phyloP scores from a whole-genome alignment of 1,140 invertebrate genomes.

The Saxidomus purpurata region DNA sequence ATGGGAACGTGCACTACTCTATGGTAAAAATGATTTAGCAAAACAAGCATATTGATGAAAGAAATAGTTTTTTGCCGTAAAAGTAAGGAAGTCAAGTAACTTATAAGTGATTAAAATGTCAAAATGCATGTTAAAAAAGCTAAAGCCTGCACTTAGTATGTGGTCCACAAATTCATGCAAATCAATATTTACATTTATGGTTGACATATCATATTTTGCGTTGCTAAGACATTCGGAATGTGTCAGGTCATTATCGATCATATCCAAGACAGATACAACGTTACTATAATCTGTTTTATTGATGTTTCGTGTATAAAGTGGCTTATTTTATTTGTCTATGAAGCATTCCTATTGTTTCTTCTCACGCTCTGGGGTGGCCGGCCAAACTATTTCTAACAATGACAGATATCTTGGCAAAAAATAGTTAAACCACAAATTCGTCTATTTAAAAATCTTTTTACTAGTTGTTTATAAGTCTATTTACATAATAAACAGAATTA shows the following conservation, averaged over 20 bases:
- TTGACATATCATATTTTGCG: neutral
- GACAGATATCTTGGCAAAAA: no score
- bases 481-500: no score
- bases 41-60: no score
- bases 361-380: neutral
- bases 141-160: neutral
- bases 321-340: constrained; percentile 14
- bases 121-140: neutral
- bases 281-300: constrained; percentile 19
- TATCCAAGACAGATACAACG: neutral
- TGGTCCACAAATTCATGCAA: neutral
- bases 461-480: no score
- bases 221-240: constrained; percentile 42
- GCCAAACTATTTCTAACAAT: no score
- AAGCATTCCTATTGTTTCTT: constrained; percentile 1
- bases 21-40: no score
- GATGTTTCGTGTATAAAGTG: neutral
- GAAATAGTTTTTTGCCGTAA: no score
- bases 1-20: neutral
- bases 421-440: no score
- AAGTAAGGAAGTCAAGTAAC: no score
- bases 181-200: neutral
- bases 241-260: neutral
- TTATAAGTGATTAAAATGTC: neutral
- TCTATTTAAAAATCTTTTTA: no score